Evolutionary conservation across 2,797 vertebrate genomes (phyloP), one percentile per base, ranked within the genome.

Genomic region (Sebastes trivittatus): DNA sequence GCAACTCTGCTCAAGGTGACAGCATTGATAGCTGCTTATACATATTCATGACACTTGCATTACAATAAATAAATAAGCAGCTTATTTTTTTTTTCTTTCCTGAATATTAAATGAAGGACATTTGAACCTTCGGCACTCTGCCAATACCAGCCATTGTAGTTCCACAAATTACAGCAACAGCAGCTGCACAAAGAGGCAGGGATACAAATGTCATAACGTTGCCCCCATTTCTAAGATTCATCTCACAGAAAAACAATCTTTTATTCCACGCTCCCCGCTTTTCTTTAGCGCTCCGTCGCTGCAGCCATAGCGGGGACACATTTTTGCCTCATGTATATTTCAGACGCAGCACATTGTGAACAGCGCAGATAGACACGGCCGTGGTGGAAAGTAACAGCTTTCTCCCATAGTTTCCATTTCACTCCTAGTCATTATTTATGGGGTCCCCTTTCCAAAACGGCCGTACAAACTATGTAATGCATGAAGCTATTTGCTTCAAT

Each of bases 271-370:
- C 59, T 62, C 27, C 27, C 32, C 2, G 58, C 68, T 73, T 69
- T 79, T 69, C 77, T 81, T 66, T 68, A 22, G 60, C 16, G 34
- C 80, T 79, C 67, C 4, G 67, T 60, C 61, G 65, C 65, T 22
- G 64, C 71, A 72, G 84, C 71, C 63, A 27, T 55, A 69, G 69
- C 25, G 3, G 74, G 80, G 85, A 87, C 84, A 89, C 84, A 91
- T 88, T 93, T 46, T 89, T 55, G 68, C 74, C 89, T 93, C 91
- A 92, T 94, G 91, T 88, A 94, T 94, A 93, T 93, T 94, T 94
- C 86, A 94, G 62, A 81, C 1, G 16, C 55, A 62, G 71, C 79
- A 80, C 78, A 91, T 87, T 91, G 81, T 83, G 84, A 91, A 84
- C 76, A 82, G 71, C 49, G 32, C 62, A 72, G 25, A 84, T 81